A percentile compares a stretch with the other conserved stretches of the same genome.
phyloP scores from a whole-genome alignment of 1,140 invertebrate species.

The Drosophila yakuba region DNA sequence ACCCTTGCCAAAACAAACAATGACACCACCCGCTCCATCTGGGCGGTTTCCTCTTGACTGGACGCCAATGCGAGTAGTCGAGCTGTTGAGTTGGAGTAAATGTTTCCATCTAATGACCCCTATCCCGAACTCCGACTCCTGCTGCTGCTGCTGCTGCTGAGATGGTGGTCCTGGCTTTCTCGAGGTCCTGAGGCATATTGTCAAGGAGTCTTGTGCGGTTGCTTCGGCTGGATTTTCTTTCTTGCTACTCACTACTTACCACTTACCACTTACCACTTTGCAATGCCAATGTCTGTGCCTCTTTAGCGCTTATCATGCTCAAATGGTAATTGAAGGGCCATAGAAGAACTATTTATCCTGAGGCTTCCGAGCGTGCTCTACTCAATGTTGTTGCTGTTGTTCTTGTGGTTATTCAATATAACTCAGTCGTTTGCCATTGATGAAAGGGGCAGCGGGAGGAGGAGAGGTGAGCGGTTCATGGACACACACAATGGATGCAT shows the following conservation, averaged over 20 bases:
- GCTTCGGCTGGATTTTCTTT: conserved; percentile 54
- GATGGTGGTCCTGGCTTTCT: conserved; percentile 46
- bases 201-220: conserved; percentile 66
- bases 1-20: conserved; percentile 65
- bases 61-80: conserved; percentile 31
- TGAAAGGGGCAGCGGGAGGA: conserved; percentile 5
- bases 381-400: conserved; percentile 40
- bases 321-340: conserved; percentile 83
- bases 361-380: conserved; percentile 67
- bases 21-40: conserved; percentile 63
- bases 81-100: conserved; percentile 40
- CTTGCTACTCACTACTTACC: conserved; percentile 28
- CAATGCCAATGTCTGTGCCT: conserved; percentile 62
- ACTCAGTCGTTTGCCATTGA: conserved; percentile 46
- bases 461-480: neutral
- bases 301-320: conserved; percentile 82
- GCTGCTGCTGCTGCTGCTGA: neutral
- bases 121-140: conserved; percentile 30
- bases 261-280: conserved; percentile 54
- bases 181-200: conserved; percentile 18
- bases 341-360: conserved; percentile 81
- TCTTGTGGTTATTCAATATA: conserved; percentile 82
- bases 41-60: conserved; percentile 68
- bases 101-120: conserved; percentile 71
- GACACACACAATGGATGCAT: conserved; percentile 62